Conservation (phyloP, 2,888 invertebrate genomes). For the Eupithecia tripunctaria region DNA sequence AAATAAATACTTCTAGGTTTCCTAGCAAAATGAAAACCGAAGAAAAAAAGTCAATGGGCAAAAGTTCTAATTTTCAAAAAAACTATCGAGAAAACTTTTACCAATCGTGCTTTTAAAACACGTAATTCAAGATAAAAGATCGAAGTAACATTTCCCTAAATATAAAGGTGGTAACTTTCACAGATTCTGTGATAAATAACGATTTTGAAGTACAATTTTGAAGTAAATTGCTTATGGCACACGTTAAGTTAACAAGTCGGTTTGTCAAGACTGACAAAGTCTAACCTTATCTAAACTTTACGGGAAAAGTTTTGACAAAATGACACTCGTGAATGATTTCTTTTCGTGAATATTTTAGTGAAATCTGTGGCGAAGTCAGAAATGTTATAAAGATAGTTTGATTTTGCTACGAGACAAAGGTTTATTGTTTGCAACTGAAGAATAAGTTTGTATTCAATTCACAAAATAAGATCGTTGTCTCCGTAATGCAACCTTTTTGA, state of each 20-base stretch:
- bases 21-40: too few species aligned
- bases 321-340: neutral
- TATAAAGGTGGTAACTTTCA: too few species aligned
- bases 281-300: constrained; percentile 10
- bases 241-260: constrained; percentile 16
- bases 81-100: too few species aligned
- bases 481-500: neutral
- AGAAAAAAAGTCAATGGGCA: too few species aligned
- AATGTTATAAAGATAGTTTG: neutral
- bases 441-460: neutral
- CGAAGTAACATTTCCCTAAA: too few species aligned
- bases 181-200: too few species aligned
- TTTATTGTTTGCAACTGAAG: neutral
- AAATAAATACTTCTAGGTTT: too few species aligned
- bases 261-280: constrained; percentile 15
- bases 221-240: too few species aligned
- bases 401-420: neutral
- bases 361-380: neutral
- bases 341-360: neutral
- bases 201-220: too few species aligned
- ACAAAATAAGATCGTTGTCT: neutral
- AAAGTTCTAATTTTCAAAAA: too few species aligned
- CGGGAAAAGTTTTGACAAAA: neutral
- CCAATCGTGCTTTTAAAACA: too few species aligned
- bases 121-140: too few species aligned